Conservation (phyloP, 1,140 invertebrate genomes). For the Zaprionus capensis region DNA sequence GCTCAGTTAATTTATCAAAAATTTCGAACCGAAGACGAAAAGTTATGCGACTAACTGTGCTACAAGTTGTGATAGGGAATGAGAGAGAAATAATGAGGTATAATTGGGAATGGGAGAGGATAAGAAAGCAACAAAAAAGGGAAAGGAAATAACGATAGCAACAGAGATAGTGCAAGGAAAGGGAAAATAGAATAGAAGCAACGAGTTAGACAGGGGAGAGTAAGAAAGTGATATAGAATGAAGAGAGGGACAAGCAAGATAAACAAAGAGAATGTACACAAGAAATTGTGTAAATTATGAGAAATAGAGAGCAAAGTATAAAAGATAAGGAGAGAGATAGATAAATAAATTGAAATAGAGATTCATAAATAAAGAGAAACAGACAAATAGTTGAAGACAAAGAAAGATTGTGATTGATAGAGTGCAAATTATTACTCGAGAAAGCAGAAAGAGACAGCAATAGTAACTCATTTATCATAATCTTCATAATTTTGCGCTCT, state of each 20-base stretch:
- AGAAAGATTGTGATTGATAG: background rate
- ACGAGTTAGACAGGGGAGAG: background rate
- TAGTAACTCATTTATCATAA: conserved; percentile 35
- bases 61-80: background rate
- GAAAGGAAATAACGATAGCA: background rate
- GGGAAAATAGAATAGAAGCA: background rate
- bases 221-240: background rate
- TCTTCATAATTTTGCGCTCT: conserved; percentile 23
- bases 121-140: background rate
- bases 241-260: background rate
- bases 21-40: background rate
- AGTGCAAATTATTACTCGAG: background rate
- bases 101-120: background rate
- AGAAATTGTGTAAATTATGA: background rate
- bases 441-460: background rate
- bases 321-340: background rate
- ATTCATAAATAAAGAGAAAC: background rate
- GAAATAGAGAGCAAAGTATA: background rate
- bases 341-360: background rate
- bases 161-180: background rate
- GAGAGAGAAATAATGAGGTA: background rate
- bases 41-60: too few relatives aligned
- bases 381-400: background rate
- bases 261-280: background rate
- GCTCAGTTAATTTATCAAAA: conserved; percentile 34